Base-by-base conservation (phyloP, 2,888 invertebrate species). In the Zhuqinia jingwanae region DNA sequence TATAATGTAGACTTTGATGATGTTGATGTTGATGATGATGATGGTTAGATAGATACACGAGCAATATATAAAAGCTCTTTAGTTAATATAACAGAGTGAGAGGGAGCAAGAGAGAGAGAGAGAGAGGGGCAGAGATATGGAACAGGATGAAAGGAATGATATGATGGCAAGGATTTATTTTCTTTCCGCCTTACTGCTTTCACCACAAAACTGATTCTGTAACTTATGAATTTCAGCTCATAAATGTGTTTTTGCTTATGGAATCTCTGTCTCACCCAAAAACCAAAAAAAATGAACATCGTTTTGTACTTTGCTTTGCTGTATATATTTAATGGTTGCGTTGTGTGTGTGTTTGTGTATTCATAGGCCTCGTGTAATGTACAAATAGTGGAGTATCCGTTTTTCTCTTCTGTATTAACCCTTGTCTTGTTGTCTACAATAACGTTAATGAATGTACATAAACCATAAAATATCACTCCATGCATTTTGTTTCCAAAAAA, bases 181-280 rank as follows among this genome's bases (percentile, higher is more conserved):
- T 85, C 85, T 85, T 85, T 85, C 79, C 85, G 79, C 85, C 85
- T 79, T 79, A 73, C 85, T 65, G 85, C 79, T 85, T 78, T 70
- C 79, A 79, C 85, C 85, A 75, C 79, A 79, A 50, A 85, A 85
- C 79, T 84, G 84, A 84, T 84, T 77, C 84, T 58, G 56, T 84
- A 84, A 84, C 77, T 84, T 84, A 68, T 76, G 76, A 84, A 77
- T 84, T 84, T 77, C 65, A 65, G 76, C 84, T 84, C 68, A 77
- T 50, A 84, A 84, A 65, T 84, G 77, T 68, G 56, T 53, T 76
- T 82, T 65, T 53, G 27, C 78, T 45, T 68, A 42, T 68, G 68
- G 45, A 11, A n/a, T 42, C 45, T 45, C 36, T 5, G 36, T 65
- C 42, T 60, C 27, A 13, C 68, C 8, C 63, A 36, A 36, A 36